Evolutionary conservation across 1,140 invertebrate species (phyloP).

Genomic region (Nixonia krombeini): DNA sequence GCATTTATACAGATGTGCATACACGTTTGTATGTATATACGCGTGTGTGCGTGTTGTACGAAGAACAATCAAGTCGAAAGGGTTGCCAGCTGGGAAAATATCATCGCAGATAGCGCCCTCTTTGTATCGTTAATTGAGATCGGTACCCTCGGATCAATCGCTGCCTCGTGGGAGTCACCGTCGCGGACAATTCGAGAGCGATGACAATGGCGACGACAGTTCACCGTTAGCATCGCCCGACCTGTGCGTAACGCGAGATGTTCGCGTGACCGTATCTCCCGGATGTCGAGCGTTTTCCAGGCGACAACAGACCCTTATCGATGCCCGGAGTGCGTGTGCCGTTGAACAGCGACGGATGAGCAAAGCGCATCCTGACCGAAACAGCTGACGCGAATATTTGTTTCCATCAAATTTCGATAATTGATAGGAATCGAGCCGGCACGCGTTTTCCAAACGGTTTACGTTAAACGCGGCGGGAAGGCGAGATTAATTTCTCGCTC

Average conservation of each 20-base stretch:
- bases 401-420: no score
- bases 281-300: slow-evolving; percentile 7
- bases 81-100: not conserved
- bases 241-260: not conserved
- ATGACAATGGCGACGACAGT: slow-evolving; percentile 2
- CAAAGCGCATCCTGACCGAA: not conserved
- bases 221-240: not conserved
- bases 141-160: not conserved
- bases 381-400: no score
- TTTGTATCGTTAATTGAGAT: slow-evolving; percentile 8
- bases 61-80: no score
- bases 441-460: no score
- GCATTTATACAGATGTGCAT: no score
- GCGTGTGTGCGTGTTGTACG: no score
- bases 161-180: slow-evolving; percentile 1
- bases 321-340: slow-evolving; percentile 8
- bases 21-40: no score
- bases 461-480: no score
- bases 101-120: not conserved
- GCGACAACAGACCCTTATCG: slow-evolving; percentile 6
- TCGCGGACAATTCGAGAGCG: not conserved
- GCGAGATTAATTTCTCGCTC: no score
- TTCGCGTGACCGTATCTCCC: slow-evolving; percentile 8
- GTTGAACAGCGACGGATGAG: not conserved
- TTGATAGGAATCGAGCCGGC: no score